phyloP scores from a whole-genome alignment of 2,888 invertebrate species.

The Stegana nigrithorax region DNA sequence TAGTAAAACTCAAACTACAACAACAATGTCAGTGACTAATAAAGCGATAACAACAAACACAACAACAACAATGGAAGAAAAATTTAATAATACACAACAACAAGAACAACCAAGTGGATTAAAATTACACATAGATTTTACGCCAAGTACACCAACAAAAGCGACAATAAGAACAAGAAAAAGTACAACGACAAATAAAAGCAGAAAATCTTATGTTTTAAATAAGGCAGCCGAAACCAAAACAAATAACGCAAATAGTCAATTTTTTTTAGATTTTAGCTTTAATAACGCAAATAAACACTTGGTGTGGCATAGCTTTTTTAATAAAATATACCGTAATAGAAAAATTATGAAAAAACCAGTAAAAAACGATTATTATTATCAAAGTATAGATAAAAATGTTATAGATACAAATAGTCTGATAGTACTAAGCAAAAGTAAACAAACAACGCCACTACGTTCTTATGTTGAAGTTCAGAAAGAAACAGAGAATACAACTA shows the following conservation, averaged over 20 bases:
- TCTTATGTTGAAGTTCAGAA: no score
- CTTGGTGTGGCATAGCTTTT: neutral
- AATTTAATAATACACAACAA: neutral
- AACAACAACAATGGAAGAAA: neutral
- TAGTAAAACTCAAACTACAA: slow-evolving; percentile 16
- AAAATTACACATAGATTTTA: neutral
- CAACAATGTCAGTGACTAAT: neutral
- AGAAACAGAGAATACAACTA: no score
- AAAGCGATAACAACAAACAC: neutral
- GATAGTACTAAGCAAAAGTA: neutral
- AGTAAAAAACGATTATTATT: neutral
- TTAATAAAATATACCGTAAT: neutral
- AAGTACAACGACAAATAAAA: neutral
- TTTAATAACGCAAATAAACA: neutral
- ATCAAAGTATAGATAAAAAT: neutral
- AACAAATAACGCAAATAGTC: neutral
- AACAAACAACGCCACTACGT: neutral
- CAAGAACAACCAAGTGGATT: neutral
- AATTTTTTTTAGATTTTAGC: neutral
- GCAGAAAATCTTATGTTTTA: neutral
- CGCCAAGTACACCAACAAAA: neutral
- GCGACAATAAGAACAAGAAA: neutral
- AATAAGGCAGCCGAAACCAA: no score
- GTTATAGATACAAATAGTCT: neutral
- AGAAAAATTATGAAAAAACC: neutral